Percentiles rank a stretch among this genome's conserved stretches.
Evolutionary conservation across 2,888 invertebrate species (phyloP).

Genomic region (Clunio marinus): DNA sequence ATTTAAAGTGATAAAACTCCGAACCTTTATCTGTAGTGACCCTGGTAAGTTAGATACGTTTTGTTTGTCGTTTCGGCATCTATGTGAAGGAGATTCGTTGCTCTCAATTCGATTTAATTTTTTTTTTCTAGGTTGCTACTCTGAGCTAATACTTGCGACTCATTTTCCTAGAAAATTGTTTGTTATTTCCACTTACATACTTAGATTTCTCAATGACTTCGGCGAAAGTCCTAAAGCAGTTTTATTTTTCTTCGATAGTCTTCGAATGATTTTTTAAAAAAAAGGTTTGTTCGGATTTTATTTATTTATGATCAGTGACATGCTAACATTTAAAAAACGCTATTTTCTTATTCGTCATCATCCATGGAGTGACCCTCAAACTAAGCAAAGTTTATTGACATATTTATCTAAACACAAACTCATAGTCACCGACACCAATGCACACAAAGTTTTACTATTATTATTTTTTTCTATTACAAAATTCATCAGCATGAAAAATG

Average conservation of each 20-base stretch:
- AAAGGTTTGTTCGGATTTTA: too few species aligned
- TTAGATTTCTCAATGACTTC: background rate
- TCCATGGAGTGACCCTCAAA: background rate
- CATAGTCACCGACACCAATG: background rate
- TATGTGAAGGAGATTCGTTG: conserved; percentile 38
- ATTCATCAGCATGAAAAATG: conserved; percentile 33
- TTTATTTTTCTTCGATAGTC: background rate
- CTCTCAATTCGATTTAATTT: conserved; percentile 16
- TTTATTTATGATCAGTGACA: too few species aligned
- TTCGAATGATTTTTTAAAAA: too few species aligned
- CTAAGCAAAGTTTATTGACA: conserved; percentile 32
- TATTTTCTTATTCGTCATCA: too few species aligned
- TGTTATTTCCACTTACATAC: too few species aligned
- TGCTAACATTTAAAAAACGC: too few species aligned
- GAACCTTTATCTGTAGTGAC: conserved; percentile 16
- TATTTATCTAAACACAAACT: conserved; percentile 20
- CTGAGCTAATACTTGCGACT: background rate
- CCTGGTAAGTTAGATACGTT: conserved; percentile 6
- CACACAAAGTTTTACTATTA: background rate
- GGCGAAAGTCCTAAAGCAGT: too few species aligned
- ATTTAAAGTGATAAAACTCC: background rate
- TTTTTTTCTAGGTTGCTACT: conserved; percentile 3
- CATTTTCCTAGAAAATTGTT: background rate
- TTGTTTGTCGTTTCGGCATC: conserved; percentile 18
- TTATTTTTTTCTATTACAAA: conserved; percentile 38